phyloP scores from a whole-genome alignment of 2,888 invertebrate genomes.

The Eutolmus rufibarbis region DNA sequence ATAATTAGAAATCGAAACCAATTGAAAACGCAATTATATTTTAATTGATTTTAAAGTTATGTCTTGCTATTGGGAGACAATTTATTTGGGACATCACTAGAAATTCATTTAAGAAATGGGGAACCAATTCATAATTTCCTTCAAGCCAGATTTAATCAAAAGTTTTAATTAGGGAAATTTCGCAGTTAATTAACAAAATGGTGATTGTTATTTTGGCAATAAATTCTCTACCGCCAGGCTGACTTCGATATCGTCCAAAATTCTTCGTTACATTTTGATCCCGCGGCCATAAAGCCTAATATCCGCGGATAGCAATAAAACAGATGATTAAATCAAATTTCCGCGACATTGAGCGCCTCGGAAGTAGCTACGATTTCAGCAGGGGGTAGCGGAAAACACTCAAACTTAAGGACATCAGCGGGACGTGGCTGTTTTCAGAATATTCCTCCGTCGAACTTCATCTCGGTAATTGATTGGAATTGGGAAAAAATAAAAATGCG shows the following conservation, averaged over 20 bases:
- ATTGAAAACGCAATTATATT: not conserved
- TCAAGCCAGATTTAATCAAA: not conserved
- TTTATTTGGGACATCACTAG: not conserved
- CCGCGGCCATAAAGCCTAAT: not conserved
- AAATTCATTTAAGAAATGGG: not conserved
- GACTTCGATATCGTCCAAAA: not conserved
- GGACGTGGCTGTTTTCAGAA: not conserved
- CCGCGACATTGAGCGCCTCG: not conserved
- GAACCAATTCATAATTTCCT: not conserved
- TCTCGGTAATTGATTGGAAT: not conserved
- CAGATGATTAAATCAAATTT: not conserved
- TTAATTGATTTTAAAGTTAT: not conserved
- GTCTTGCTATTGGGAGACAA: not conserved
- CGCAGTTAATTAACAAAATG: not conserved
- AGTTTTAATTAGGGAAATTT: not conserved
- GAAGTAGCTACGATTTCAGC: not conserved
- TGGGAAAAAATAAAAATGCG: not conserved
- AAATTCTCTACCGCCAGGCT: not conserved
- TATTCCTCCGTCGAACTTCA: not conserved
- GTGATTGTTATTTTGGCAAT: not conserved
- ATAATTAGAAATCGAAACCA: not conserved
- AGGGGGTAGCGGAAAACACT: not conserved
- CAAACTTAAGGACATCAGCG: not conserved
- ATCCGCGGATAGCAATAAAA: not conserved
- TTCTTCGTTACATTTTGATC: not conserved